Base-by-base conservation (phyloP, 2,113 vertebrate genomes). In the Barnardius zonarius region DNA sequence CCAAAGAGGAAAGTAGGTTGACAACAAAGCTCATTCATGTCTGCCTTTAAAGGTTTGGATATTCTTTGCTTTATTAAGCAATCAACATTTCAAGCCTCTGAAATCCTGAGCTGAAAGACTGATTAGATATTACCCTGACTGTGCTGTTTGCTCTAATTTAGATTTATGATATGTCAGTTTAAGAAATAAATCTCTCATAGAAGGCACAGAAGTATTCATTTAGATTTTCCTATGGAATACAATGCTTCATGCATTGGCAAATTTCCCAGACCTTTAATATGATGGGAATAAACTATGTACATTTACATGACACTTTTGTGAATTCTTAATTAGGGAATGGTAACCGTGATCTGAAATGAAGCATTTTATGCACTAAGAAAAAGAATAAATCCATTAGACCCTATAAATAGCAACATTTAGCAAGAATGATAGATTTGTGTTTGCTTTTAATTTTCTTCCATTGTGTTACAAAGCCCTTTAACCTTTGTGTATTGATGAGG, bases 311-410 rank as follows among this genome's bases (percentile, higher is more conserved):
- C 91, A 97, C 51, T 91, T 97, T 93, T 96, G 90, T 97, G 83
- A 94, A 92, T 96, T 95, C 94, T 97, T 98, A 98, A 98, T 98
- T 97, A 98, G 96, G 91, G 88, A 97, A 96, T 89, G 28, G 49
- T 92, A 97, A 93, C 78, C 6, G 13, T 88, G 90, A 85, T 96
- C 92, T 93, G 90, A 96, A 83, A 95, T 78, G 86, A 97, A 81
- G 52, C 68, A 81, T 95, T 98, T 97, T 95, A 96, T 96, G 81
- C 77, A 89, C 66, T 73, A 72, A 95, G 87, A 83, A 82, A 92
- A 96, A 95, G 55, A 96, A 97, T 90, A 97, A 94, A 96, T 96
- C 92, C 84, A 97, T 97, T 98, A 97, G 68, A 70, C 72, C 33
- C 59, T 84, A 91, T 95, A 95, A 97, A 95, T 93, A 96, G 43